Percentiles rank a stretch among this genome's conserved stretches.
Evolutionary conservation across 2,888 invertebrate species (phyloP).

Genomic region (Microctonus aethiopoides): DNA sequence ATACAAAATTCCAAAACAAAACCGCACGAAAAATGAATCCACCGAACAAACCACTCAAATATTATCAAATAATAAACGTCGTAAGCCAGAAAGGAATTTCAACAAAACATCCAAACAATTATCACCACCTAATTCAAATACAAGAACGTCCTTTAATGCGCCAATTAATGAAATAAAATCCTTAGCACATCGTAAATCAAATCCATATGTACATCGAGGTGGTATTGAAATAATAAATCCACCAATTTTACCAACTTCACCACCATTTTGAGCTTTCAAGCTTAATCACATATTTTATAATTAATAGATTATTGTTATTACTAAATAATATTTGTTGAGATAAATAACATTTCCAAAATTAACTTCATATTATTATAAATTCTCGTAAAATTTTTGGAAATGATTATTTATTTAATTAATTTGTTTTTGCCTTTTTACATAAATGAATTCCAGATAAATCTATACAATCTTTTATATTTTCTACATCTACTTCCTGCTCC

Average conservation of each 20-base stretch:
- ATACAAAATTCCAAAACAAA: not conserved
- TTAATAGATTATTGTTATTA: not conserved
- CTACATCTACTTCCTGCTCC: not conserved
- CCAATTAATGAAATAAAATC: not conserved
- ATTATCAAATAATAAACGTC: not conserved
- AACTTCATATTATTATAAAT: not conserved
- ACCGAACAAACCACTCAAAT: not conserved
- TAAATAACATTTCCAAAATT: not conserved
- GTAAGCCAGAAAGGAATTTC: not conserved
- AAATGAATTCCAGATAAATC: not conserved
- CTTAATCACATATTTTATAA: not conserved
- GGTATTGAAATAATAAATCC: not conserved
- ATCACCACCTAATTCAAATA: not conserved
- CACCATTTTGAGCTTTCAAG: not conserved
- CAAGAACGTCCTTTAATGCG: not conserved
- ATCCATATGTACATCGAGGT: not conserved
- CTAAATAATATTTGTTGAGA: not conserved
- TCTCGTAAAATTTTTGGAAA: not conserved
- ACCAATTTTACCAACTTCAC: not conserved
- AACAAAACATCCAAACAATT: not conserved
- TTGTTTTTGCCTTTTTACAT: not conserved
- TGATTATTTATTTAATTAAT: no score
- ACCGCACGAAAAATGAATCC: not conserved
- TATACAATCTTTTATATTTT: slow-evolving; percentile 8
- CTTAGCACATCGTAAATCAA: not conserved